Base-by-base conservation (phyloP, 1,140 invertebrate genomes). In the Diorhabda elongata region DNA sequence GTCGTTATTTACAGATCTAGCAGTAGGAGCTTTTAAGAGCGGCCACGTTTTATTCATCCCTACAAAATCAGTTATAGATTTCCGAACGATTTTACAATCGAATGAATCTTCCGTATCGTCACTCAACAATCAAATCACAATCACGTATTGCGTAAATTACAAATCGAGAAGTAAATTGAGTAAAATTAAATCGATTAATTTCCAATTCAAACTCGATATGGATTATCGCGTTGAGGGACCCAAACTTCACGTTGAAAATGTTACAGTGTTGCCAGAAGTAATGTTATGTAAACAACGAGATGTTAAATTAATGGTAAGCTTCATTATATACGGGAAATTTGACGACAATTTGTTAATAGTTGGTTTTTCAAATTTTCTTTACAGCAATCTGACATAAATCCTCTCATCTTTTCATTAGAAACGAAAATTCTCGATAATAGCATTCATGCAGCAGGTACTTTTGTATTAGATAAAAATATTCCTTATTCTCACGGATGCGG, bases 11-110 rank as follows among this genome's bases (percentile, higher is more conserved):
- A 26, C 74, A 82, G 87, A 90, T 79, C 76, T 91, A 64, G 88
- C 87, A 1, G 78, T 91, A 3, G 89, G 89, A 6, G 87, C 89
- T 0, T 85, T 85, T 61, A 80, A 84, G 44, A 86, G 85, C 11
- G 83, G 82, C 44, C 81, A 84, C 58, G 83, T 83, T 2, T 85
- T 87, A 67, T 58, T 90, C 5, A 83, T 88, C 43, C 82, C 82
- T 60, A 84, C 85, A 6, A 82, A 85, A 69, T 86, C 87, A 2
- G 85, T 89, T 2, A 79, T 90, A 3, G 83, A 81, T 69, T 73
- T 83, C 2, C 70, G 77, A n/a, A 42, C 47, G 4, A 42, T 57
- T 9, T 68, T 67, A 26, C 9, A 68, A n/a, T 52, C 67, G 5
- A 63, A 62, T 8, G 41, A 62, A 11, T 62, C 67, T 4, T 45